Base-by-base conservation (phyloP, 1,140 invertebrate genomes). In the Anoplolepis gracilipes region DNA sequence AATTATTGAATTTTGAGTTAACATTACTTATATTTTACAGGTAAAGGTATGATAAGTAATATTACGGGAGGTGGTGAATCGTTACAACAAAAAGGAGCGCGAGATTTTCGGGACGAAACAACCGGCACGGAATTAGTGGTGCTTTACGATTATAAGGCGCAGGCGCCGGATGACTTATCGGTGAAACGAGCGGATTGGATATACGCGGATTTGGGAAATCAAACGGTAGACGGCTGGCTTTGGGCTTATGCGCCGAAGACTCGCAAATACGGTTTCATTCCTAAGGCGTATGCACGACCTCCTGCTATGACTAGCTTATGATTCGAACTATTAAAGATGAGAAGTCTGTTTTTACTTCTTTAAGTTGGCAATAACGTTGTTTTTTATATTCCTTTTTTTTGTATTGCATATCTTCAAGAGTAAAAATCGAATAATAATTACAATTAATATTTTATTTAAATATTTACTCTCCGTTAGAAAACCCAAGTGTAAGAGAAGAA, bases 231-330 rank as follows among this genome's bases (percentile, higher is more conserved):
- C 92, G 98, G 98, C 13, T 99, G 98, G 98, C 95, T 99, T 39
- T 99, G 98, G 98, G 98, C 98, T 0, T 99, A 98, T 94, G 98
- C 98, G 11, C 98, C 98, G 0, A 98, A 98, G 95, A 98, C 98
- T 13, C 95, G 98, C 36, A 98, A 98, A 95, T 99, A 98, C 93
- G 98, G 98, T 16, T 99, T 99, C 94, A 98, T 99, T 90, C 98
- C 98, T 13, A 98, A 98, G 94, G 98, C 98, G 0, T 99, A 99
- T 93, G 98, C 98, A 0, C 96, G 98, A n/a, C 97, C 98, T 10
- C 98, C 98, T 1, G 98, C 98, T 64, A 98, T 98, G 96, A 99
- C 98, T 13, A 97, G 97, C 91, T 96, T 98, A 85, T 97, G 95
- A 96, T 88, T 78, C 77, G 53, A 11, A 25, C 0, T 22, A 28